phyloP scores from a whole-genome alignment of 1,140 invertebrate genomes.

The Laupala kohalensis region DNA sequence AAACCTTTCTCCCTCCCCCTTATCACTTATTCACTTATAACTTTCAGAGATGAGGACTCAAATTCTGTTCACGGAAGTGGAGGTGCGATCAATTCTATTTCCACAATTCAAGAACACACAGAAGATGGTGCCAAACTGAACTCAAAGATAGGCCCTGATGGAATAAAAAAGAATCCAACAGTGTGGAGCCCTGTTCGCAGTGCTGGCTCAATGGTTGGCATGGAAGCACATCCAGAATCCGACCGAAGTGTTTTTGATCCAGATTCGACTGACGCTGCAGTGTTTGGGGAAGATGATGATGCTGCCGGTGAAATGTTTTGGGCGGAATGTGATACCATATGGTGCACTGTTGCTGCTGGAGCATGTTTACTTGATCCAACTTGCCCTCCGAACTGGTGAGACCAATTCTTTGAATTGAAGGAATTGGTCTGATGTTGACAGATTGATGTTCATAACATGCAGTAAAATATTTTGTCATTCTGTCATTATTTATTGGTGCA shows the following conservation, averaged over 20 bases:
- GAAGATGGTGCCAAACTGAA: neutral
- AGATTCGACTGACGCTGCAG: constrained; percentile 50
- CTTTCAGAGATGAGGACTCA: constrained; percentile 4
- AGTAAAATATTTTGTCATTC: no score
- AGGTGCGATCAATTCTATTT: neutral
- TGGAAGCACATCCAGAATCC: constrained; percentile 54
- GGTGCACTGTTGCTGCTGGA: constrained; percentile 67
- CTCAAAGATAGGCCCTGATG: neutral
- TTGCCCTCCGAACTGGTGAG: constrained; percentile 63
- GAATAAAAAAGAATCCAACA: constrained; percentile 40
- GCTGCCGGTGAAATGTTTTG: constrained; percentile 44
- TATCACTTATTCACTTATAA: neutral
- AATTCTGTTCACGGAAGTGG: constrained; percentile 5
- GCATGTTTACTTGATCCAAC: constrained; percentile 53
- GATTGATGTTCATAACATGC: no score
- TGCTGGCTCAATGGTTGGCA: constrained; percentile 53
- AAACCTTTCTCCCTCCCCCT: no score
- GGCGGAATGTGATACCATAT: constrained; percentile 61
- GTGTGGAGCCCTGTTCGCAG: constrained; percentile 72
- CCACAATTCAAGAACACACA: constrained; percentile 7
- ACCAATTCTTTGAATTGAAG: no score
- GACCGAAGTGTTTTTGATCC: constrained; percentile 65
- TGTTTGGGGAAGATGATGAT: constrained; percentile 59
- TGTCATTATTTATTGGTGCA: no score
- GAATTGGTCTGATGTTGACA: no score